Conservation (phyloP, 2,888 invertebrate species). For the Meloe dianella region DNA sequence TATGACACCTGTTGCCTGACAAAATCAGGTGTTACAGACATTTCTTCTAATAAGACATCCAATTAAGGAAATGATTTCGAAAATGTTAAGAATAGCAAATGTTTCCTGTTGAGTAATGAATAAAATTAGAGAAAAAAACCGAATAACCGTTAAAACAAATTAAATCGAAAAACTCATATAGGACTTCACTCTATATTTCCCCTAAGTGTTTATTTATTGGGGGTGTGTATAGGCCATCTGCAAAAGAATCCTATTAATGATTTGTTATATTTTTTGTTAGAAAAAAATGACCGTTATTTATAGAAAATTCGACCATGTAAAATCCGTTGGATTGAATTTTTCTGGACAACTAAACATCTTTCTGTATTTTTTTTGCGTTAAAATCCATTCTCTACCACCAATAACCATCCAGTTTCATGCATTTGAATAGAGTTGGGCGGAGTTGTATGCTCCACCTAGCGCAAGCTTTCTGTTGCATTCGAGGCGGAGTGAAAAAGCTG, state of each 20-base stretch:
- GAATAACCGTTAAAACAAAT: conserved; percentile 33
- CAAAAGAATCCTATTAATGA: conserved; percentile 52
- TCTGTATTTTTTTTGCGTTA: conserved; percentile 39
- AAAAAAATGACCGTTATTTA: conserved; percentile 45
- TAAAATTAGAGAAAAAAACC: conserved; percentile 8
- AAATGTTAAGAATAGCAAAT: too few species aligned
- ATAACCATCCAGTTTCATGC: conserved; percentile 35
- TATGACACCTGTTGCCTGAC: conserved; percentile 27
- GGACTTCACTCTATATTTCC: conserved; percentile 40
- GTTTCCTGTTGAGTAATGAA: background rate
- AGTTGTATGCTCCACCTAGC: conserved; percentile 50
- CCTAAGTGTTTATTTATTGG: conserved; percentile 40
- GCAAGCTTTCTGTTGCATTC: conserved; percentile 44
- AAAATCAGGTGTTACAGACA: conserved; percentile 8
- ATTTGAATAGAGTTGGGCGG: conserved; percentile 13
- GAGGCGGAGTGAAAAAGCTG: conserved; percentile 50
- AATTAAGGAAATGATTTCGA: background rate
- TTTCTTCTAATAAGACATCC: background rate
- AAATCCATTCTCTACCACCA: conserved; percentile 37
- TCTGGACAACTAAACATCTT: conserved; percentile 46
- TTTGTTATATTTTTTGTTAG: conserved; percentile 46
- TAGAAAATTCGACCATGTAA: conserved; percentile 38
- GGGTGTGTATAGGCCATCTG: conserved; percentile 52
- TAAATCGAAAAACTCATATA: conserved; percentile 44
- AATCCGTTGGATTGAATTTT: conserved; percentile 48